Conservation (phyloP, 2,113 vertebrate genomes). For the Macheiramphus alcinus region DNA sequence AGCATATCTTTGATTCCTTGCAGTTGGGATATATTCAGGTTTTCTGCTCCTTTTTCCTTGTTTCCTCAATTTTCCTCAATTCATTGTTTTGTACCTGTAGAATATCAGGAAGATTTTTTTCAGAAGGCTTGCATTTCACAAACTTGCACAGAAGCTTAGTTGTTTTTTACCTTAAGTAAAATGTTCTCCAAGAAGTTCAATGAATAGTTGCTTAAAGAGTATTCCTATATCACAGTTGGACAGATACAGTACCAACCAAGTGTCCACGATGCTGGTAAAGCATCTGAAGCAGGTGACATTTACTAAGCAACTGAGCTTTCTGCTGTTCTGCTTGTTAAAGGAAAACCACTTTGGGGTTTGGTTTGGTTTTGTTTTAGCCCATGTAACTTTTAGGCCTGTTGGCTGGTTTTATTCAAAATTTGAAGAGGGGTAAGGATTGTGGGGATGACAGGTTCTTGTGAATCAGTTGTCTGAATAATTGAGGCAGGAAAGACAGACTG, state of each 20-base stretch:
- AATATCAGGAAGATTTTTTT: background rate
- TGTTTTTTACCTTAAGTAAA: background rate
- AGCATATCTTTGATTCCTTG: background rate
- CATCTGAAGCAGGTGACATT: background rate
- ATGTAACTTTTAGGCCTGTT: background rate
- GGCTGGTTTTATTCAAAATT: background rate
- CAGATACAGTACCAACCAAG: background rate
- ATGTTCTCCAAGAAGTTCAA: background rate
- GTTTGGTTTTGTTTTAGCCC: background rate
- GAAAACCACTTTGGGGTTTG: background rate
- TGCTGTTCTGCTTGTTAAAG: background rate
- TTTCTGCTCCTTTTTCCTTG: background rate
- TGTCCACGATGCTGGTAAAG: background rate
- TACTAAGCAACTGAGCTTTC: background rate
- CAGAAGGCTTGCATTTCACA: background rate
- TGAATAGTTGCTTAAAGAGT: background rate
- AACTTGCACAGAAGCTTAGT: background rate
- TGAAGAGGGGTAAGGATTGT: background rate
- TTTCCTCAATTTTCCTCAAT: background rate
- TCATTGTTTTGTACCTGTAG: background rate
- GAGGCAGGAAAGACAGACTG: background rate
- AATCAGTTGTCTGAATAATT: background rate
- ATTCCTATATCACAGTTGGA: background rate
- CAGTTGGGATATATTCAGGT: background rate
- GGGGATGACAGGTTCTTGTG: background rate